Base-by-base conservation (phyloP, 2,797 vertebrate genomes). In the Cephalopachus bancanus region DNA sequence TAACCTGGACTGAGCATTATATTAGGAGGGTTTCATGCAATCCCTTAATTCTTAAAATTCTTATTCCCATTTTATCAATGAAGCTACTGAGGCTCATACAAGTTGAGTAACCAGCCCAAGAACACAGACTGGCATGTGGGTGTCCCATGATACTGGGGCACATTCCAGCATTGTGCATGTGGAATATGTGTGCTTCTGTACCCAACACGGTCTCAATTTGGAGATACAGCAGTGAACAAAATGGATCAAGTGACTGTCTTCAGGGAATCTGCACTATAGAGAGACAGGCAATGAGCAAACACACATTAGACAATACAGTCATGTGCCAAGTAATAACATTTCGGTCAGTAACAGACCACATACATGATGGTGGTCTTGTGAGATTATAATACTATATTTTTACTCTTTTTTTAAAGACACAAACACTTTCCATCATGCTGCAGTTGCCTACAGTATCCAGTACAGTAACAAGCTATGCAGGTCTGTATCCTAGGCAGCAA, bases 121-220 rank as follows among this genome's bases (percentile, higher is more conserved):
- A n/a, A 15, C 9, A 10, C 5, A 3, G 49, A 12, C 57, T 19
- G n/a, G 60, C 9, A 44, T 4, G 44, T 44, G 44, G 44, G 44
- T 44, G 44, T 44, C 44, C 44, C 44, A 44, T 44, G 44, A 44
- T 44, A 44, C 44, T 44, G 19, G 30, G 37, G 37, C 7, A 4
- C 4, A 2, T 11, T 5, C 19, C 57, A 7, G 0, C 7, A 0
- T 28, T 1, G 0, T 11, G 51, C 16, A 0, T 0, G 10, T 6
- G 10, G 19, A 5, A 5, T 0, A 7, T 0, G 17, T 7, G 2
- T 4, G 3, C 28, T 33, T 14, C 0, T 0, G 51, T 4, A 9
- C 16, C 37, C 1, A 16, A 11, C 0, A 16, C 37, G 4, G 1
- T 10, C n/a, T 85, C 59, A 0, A 10, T 28, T n/a, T n/a, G 62